phyloP scores from a whole-genome alignment of 2,113 vertebrate genomes.

The Spheniscus mendiculus region DNA sequence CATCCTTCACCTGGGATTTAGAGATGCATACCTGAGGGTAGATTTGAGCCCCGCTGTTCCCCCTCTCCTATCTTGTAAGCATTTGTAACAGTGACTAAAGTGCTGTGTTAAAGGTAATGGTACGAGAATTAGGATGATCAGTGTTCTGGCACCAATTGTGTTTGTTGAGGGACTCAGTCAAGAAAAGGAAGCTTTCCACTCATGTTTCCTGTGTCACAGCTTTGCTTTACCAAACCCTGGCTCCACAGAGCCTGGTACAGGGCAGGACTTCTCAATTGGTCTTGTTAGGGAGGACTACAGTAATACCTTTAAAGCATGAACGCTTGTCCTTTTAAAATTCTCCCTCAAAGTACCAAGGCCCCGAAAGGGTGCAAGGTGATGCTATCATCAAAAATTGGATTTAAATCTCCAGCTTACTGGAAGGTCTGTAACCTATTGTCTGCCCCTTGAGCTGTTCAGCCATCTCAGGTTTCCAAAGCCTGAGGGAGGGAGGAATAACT shows the following conservation, averaged over 20 bases:
- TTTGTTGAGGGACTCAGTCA: not conserved
- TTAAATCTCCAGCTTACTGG: not conserved
- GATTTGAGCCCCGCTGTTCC: not conserved
- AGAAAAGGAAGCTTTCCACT: not conserved
- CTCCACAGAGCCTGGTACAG: not conserved
- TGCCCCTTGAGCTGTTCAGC: not conserved
- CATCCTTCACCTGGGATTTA: not conserved
- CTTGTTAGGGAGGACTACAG: not conserved
- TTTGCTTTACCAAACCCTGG: not conserved
- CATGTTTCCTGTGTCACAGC: not conserved
- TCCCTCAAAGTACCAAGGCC: not conserved
- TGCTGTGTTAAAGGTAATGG: not conserved
- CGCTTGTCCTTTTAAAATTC: not conserved
- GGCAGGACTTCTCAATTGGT: not conserved
- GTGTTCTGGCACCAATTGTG: not conserved
- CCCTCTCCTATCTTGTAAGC: accelerated
- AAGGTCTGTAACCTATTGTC: not conserved
- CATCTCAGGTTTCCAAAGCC: not conserved
- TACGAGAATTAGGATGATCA: not conserved
- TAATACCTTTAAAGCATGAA: not conserved
- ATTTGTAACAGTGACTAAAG: not conserved
- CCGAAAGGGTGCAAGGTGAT: not conserved
- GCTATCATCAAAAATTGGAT: not conserved
- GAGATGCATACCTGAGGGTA: not conserved
- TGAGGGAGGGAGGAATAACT: not conserved